Evolutionary conservation across 2,888 invertebrate species (phyloP).

Genomic region (Deroplatys truncata): DNA sequence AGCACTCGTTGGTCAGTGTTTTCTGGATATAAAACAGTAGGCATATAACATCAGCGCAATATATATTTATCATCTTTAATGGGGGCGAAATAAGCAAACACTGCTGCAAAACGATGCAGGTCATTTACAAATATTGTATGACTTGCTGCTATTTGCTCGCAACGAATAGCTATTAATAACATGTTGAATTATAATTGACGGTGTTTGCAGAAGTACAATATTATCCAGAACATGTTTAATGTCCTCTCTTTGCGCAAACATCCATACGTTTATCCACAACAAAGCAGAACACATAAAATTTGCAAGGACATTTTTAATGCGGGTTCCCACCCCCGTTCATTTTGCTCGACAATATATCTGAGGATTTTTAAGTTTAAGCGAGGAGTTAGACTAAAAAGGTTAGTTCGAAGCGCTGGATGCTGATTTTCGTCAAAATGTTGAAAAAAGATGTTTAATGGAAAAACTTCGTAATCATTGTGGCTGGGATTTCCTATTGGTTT

Average conservation of each 20-base stretch:
- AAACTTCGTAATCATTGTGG: no score
- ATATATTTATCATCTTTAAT: neutral
- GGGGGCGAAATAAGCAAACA: neutral
- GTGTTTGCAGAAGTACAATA: neutral
- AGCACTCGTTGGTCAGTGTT: neutral
- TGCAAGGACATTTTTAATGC: neutral
- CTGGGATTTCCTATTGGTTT: no score
- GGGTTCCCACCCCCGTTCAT: no score
- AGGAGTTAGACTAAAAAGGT: no score
- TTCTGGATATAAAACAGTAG: neutral
- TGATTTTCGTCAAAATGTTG: no score
- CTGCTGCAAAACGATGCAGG: neutral
- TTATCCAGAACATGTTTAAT: neutral
- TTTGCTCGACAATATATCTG: no score
- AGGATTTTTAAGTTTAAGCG: no score
- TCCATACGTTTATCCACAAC: neutral
- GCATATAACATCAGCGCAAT: neutral
- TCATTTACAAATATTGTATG: neutral
- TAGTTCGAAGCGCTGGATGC: no score
- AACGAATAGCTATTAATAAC: neutral
- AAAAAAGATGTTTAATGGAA: no score
- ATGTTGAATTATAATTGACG: neutral
- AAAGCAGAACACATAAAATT: neutral
- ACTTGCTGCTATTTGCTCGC: neutral
- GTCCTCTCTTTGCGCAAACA: neutral